Evolutionary conservation across 2,797 vertebrate species (phyloP).

Genomic region (Pangasius mekongensis): DNA sequence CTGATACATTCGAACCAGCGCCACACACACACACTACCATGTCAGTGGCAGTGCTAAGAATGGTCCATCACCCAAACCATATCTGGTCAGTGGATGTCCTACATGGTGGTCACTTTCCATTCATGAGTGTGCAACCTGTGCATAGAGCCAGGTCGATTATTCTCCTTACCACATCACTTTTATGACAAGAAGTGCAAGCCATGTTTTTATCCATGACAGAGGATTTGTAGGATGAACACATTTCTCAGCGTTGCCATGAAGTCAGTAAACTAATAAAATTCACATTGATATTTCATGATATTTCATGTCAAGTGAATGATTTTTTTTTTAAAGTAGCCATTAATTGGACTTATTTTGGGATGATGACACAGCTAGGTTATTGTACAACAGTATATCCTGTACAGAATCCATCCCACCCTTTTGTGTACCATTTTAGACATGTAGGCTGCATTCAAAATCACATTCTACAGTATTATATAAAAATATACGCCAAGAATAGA

Average conservation of each 20-base stretch:
- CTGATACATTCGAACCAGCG: neutral
- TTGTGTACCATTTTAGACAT: constrained; percentile 3
- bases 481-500: constrained; percentile 1
- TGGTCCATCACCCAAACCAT: neutral
- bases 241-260: neutral
- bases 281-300: neutral
- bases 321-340: neutral
- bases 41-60: neutral
- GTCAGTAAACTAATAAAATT: neutral
- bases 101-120: neutral
- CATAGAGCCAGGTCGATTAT: neutral
- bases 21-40: neutral
- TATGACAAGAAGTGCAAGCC: neutral
- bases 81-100: neutral
- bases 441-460: neutral
- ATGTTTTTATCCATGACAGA: neutral
- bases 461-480: constrained; percentile 3
- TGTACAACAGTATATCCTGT: neutral
- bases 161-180: too few relatives aligned
- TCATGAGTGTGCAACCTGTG: neutral
- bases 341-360: neutral
- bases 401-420: neutral
- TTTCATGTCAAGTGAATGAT: neutral
- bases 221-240: neutral
- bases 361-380: neutral